phyloP scores from a whole-genome alignment of 2,888 invertebrate species.

The Kryphioiulus occultus region DNA sequence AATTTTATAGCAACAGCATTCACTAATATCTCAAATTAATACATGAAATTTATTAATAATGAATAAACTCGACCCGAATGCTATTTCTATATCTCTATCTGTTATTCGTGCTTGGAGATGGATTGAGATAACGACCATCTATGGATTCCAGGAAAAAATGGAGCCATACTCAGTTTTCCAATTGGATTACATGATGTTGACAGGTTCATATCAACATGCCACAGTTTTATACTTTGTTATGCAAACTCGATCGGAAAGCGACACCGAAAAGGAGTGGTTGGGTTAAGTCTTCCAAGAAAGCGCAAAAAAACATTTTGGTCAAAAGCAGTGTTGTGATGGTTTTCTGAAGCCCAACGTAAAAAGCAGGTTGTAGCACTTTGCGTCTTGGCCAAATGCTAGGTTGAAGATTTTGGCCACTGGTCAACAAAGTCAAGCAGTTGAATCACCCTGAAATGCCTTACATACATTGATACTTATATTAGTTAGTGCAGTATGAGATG shows the following conservation, averaged over 20 bases:
- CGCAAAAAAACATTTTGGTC: neutral
- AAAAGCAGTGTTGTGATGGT: neutral
- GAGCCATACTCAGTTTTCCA: neutral
- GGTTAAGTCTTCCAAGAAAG: neutral
- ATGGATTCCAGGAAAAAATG: neutral
- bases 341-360: neutral
- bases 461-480: no score
- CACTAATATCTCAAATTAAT: no score
- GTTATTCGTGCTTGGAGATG: no score
- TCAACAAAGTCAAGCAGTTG: no score
- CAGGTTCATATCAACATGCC: neutral
- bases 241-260: neutral
- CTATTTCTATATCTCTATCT: no score
- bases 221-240: neutral
- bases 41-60: no score
- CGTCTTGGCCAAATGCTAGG: neutral
- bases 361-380: neutral
- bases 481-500: no score
- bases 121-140: neutral
- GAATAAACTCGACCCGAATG: no score
- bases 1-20: no score
- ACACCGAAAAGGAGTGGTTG: neutral
- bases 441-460: no score
- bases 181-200: neutral
- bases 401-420: neutral